Conservation (phyloP, 1,140 invertebrate species). For the Parapsyche elsis region DNA sequence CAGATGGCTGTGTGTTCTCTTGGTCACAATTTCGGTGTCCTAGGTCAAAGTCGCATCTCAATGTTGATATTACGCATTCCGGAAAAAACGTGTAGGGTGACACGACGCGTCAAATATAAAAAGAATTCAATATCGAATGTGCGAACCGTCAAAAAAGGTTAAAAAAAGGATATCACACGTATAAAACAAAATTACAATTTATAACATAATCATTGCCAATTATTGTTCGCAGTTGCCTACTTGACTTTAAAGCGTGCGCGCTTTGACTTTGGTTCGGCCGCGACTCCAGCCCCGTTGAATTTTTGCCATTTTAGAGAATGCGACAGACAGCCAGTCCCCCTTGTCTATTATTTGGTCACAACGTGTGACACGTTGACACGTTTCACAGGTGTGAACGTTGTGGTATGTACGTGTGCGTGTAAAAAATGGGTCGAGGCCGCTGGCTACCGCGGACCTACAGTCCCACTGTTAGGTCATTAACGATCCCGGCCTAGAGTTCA, state of each 20-base stretch:
- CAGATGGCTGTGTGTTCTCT: not conserved
- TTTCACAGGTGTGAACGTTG: not conserved
- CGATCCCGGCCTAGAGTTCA: conserved; percentile 38
- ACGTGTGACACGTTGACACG: too few relatives aligned
- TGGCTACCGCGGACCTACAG: not conserved
- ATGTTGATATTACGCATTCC: not conserved
- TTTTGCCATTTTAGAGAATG: too few relatives aligned
- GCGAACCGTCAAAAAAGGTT: too few relatives aligned
- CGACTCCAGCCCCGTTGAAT: too few relatives aligned
- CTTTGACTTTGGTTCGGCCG: too few relatives aligned
- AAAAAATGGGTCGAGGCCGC: conserved; percentile 42
- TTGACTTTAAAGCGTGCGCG: too few relatives aligned
- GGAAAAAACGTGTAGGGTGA: not conserved
- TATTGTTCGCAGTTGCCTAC: too few relatives aligned
- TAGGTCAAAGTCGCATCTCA: not conserved
- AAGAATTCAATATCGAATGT: not conserved
- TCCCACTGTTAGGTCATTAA: conserved; percentile 33
- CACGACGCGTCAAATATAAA: not conserved
- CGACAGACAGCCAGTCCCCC: too few relatives aligned
- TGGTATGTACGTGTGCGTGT: not conserved
- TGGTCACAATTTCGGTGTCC: not conserved
- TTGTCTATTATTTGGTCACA: too few relatives aligned
- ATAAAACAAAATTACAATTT: too few relatives aligned
- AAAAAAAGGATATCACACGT: too few relatives aligned
- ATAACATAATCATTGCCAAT: too few relatives aligned